Base-by-base conservation (phyloP, 2,797 vertebrate species). In the Coccyzus lansbergi region DNA sequence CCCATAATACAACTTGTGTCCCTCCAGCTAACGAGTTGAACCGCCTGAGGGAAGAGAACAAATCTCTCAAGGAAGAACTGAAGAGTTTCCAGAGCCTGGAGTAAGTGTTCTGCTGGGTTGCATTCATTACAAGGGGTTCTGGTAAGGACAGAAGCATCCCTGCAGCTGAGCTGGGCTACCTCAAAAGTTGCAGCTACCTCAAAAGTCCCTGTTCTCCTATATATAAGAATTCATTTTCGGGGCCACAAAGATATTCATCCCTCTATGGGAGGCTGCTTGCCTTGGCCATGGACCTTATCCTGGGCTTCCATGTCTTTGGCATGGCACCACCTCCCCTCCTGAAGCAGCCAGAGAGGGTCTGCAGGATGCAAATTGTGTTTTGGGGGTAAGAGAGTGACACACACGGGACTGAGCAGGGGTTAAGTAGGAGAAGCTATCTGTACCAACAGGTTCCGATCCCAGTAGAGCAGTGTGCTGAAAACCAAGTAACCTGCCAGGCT, bases 11-110 rank as follows among this genome's bases (percentile, higher is more conserved):
- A 3, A 46, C 58, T 51, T 60, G 18, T 29, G 20, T 74, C 44
- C 91, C 90, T 93, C 31, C 87, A 99, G 99, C 97, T 24, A 98
- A 96, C 14, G 99, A 99, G 96, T 97, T 98, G 83, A 99, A 90
- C 17, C 96, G 96, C 52, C 90, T 99, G 86, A 98, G 98, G 92
- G 99, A 98, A 67, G 99, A 99, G 76, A 99, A 99, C 65, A 97
- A 97, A 82, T 72, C 67, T 19, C 95, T 99, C 56, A 98, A 96
- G 93, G 98, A 99, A 28, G 99, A 99, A n/a, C 69, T 99, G 83
- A 98, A 98, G 90, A 97, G 36, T 77, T 92, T 98, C 7, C 97
- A 42, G 83, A 91, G 96, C 53, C 85, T 97, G 5, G 97, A 98
- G 99, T 99, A 96, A 98, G 99, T 34, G 13, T 8, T 68, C 60